Evolutionary conservation across 2,113 vertebrate genomes (phyloP), one percentile per base, ranked within the genome.

Genomic region (Jacana jacana): DNA sequence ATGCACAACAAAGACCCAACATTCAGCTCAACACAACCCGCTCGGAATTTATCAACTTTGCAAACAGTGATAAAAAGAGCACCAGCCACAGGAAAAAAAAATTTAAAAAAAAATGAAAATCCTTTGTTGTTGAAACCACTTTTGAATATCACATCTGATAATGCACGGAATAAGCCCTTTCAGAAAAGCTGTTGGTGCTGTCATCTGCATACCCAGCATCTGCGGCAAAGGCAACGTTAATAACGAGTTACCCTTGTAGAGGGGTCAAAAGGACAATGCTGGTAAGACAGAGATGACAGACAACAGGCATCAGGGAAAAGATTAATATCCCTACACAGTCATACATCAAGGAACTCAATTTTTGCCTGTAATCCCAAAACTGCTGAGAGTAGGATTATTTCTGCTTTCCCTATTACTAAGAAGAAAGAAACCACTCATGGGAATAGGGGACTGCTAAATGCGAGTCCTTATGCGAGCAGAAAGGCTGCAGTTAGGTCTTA

Each of bases 361-460:
- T 95, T 94, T 96, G 58, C 81, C 89, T 95, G 87, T 96, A 96
- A 96, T 96, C 96, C 95, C 91, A 69, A 95, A 96, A 96, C 91
- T 96, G 95, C 96, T 96, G 96, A 95, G 90, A 93, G 92, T 92
- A 94, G 96, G 93, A 95, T 95, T 95, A 96, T 94, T 95, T 91
- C 83, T 95, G 65, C 83, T 81, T 94, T 94, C 73, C 52, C 91
- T 91, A 86, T 96, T 93, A 86, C 60, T 72, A 85, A 61, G 76
- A 93, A 96, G 81, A 93, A 94, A 88, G 90, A 84, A 95, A 80
- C 25, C 0, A 6, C 88, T 95, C 81, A 69, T 65, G 92, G 91
- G 92, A 96, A 93, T 76, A 93, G 40, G 73, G 48, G 75, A 73
- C 15, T 72, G 89, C 91, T 94, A 94, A 93, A 92, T 5, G 9